phyloP scores from a whole-genome alignment of 2,888 invertebrate genomes.

The Polia nebulosa region DNA sequence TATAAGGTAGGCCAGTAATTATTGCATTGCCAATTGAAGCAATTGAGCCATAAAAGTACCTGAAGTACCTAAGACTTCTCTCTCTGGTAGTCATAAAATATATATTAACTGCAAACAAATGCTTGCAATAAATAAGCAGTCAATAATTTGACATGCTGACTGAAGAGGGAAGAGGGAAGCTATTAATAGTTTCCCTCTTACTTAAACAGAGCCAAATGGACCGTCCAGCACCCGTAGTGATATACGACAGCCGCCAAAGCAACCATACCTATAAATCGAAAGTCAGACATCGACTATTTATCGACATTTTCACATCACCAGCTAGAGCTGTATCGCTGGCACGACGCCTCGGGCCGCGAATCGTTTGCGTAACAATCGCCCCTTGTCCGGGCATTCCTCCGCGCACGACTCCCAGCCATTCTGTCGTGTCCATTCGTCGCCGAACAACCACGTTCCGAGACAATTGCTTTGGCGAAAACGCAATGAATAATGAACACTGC shows the following conservation, averaged over 20 bases:
- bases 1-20: neutral
- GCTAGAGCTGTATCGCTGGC: slow-evolving; percentile 56
- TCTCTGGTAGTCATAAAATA: neutral
- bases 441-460: slow-evolving; percentile 60
- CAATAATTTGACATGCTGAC: slow-evolving; percentile 5
- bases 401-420: slow-evolving; percentile 67
- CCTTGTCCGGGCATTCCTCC: slow-evolving; percentile 66
- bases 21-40: neutral
- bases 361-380: slow-evolving; percentile 69
- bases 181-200: slow-evolving; percentile 12
- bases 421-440: slow-evolving; percentile 66
- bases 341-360: slow-evolving; percentile 65
- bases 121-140: slow-evolving; percentile 14
- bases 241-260: slow-evolving; percentile 55
- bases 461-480: slow-evolving; percentile 53
- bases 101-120: slow-evolving; percentile 9
- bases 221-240: slow-evolving; percentile 51
- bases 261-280: slow-evolving; percentile 69
- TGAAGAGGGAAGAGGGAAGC: neutral
- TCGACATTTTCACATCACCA: slow-evolving; percentile 75
- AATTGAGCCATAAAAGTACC: neutral
- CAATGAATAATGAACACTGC: slow-evolving; percentile 46
- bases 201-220: slow-evolving; percentile 28
- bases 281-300: slow-evolving; percentile 68
- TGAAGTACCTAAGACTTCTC: neutral